A percentile compares a stretch with the other conserved stretches of the same genome.
phyloP scores from a whole-genome alignment of 2,888 invertebrate genomes.

The Epirrhoe alternata region DNA sequence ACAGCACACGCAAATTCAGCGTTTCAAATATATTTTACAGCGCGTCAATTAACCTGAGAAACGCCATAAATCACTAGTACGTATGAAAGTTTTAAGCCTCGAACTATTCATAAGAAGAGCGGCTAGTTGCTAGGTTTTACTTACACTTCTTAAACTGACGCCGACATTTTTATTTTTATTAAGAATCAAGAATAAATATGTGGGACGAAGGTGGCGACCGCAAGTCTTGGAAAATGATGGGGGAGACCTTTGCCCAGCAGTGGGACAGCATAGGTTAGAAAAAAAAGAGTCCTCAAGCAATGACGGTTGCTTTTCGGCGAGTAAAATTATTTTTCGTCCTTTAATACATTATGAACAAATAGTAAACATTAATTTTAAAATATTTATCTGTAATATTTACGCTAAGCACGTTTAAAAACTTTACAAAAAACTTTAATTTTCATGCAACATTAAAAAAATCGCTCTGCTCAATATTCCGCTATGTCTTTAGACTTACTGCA shows the following conservation, averaged over 20 bases:
- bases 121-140: neutral
- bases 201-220: no score
- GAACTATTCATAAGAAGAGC: conserved; percentile 11
- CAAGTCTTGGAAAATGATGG: no score
- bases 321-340: no score
- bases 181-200: no score
- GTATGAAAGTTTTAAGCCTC: conserved; percentile 33
- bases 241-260: no score
- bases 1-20: conserved; percentile 56
- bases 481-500: neutral
- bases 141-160: neutral
- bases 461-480: conserved; percentile 11
- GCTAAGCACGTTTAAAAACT: no score
- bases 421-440: neutral
- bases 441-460: neutral
- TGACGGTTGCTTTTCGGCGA: no score
- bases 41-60: conserved; percentile 65
- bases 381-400: no score
- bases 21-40: conserved; percentile 62
- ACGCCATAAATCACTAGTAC: conserved; percentile 56
- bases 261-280: no score
- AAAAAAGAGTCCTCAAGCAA: no score
- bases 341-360: no score
- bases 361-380: no score
- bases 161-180: neutral